phyloP scores from a whole-genome alignment of 2,797 vertebrate genomes.

The Sebastes dallii region DNA sequence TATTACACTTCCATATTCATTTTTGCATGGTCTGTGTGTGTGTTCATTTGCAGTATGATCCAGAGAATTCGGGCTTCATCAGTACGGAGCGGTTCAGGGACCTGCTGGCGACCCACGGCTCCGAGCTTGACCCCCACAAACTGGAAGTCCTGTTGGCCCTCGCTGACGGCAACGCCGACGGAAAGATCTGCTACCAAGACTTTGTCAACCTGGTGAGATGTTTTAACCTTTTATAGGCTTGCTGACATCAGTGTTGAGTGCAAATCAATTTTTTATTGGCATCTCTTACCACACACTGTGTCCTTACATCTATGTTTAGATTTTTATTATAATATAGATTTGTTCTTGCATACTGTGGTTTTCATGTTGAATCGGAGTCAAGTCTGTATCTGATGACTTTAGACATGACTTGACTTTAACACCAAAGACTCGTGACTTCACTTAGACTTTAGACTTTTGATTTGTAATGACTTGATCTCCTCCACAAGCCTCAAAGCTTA shows the following conservation, averaged over 20 bases:
- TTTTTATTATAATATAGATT: background rate
- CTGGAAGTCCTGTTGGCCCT: constrained; percentile 94
- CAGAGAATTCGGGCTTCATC: constrained; percentile 93
- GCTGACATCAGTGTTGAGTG: background rate
- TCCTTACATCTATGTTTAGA: background rate
- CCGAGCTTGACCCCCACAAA: constrained; percentile 95
- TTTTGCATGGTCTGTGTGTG: constrained; percentile 1
- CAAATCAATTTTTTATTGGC: background rate
- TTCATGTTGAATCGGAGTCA: background rate
- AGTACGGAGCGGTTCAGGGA: constrained; percentile 93
- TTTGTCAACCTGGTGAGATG: constrained; percentile 95
- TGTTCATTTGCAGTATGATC: constrained; percentile 86
- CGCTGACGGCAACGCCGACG: constrained; percentile 91
- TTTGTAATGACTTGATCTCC: background rate
- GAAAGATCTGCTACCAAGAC: constrained; percentile 97
- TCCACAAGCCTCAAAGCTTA: background rate
- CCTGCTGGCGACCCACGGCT: constrained; percentile 90
- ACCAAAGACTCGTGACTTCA: background rate
- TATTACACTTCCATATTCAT: background rate
- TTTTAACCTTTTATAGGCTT: background rate
- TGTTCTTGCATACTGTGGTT: background rate
- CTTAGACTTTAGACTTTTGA: background rate
- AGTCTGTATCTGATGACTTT: background rate
- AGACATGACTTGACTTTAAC: background rate
- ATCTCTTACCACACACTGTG: background rate